Conservation (phyloP, 2,797 vertebrate genomes). For the Sebastes kiyomatsui region DNA sequence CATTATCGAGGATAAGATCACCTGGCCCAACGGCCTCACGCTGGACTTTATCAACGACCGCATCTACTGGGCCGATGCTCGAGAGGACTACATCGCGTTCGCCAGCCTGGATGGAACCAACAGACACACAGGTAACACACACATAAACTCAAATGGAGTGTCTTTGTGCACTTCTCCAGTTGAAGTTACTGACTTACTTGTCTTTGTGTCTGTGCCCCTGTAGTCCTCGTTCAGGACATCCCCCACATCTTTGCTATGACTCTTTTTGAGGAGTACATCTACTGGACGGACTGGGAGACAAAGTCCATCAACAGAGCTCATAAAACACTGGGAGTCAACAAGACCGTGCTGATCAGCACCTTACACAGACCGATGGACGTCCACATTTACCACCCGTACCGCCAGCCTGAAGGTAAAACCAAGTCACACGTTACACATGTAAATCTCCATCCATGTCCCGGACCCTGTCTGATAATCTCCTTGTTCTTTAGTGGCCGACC, state of each 20-base stretch:
- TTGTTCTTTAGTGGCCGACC: constrained; percentile 84
- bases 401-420: constrained; percentile 74
- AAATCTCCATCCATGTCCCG: neutral
- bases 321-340: constrained; percentile 89
- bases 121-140: constrained; percentile 89
- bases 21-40: constrained; percentile 96
- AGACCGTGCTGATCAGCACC: constrained; percentile 94
- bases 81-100: constrained; percentile 98
- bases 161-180: neutral
- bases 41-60: constrained; percentile 96
- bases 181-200: constrained; percentile 36
- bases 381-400: constrained; percentile 83
- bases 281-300: constrained; percentile 99
- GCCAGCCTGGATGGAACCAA: constrained; percentile 93
- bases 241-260: constrained; percentile 99
- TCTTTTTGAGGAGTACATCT: constrained; percentile 97
- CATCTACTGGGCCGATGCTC: constrained; percentile 97
- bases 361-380: constrained; percentile 98
- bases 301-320: constrained; percentile 98
- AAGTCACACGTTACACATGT: neutral
- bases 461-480: neutral
- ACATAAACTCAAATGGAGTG: neutral
- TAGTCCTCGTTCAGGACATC: constrained; percentile 87
- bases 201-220: constrained; percentile 22
- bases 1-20: constrained; percentile 95